Percentiles rank a stretch among this genome's conserved stretches.
These are phyloP conservation scores for Timandra comae DNA, from an alignment of 2,888 invertebrate species.

Conservation along the genomic window DNA sequence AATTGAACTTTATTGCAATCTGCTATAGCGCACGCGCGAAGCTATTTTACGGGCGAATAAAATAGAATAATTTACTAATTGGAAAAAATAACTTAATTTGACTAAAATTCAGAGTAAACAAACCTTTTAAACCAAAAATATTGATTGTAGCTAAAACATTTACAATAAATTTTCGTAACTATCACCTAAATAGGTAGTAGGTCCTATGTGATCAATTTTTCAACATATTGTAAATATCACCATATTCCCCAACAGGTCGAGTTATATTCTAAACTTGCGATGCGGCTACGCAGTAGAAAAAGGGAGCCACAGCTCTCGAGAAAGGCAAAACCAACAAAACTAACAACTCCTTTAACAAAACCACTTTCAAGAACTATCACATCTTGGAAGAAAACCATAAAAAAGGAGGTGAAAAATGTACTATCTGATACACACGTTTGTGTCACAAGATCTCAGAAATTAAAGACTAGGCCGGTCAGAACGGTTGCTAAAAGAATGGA, in stretches of 20 bases:
- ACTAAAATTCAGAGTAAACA: too few relatives aligned
- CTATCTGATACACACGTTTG: conserved; percentile 44
- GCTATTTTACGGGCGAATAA: too few relatives aligned
- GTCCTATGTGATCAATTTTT: too few relatives aligned
- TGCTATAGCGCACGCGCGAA: too few relatives aligned
- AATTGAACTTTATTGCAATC: too few relatives aligned
- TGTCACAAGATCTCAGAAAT: conserved; percentile 55
- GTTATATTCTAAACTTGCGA: conserved; percentile 54
- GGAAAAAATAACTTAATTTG: too few relatives aligned
- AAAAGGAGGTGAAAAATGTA: conserved; percentile 54
- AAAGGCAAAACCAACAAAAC: conserved; percentile 45
- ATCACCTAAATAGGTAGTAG: too few relatives aligned
- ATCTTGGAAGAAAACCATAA: conserved; percentile 57
- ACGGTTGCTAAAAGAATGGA: conserved; percentile 56
- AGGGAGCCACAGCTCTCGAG: conserved; percentile 76
- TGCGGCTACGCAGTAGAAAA: conserved; percentile 83
- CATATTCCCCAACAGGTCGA: conserved; percentile 41
- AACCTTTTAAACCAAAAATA: too few relatives aligned
- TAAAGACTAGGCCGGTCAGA: conserved; percentile 57
- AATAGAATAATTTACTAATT: too few relatives aligned
- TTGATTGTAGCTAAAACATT: too few relatives aligned
- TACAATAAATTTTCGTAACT: too few relatives aligned
- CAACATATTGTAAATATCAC: too few relatives aligned
- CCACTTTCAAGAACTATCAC: conserved; percentile 40
- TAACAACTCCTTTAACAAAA: conserved; percentile 43